These are phyloP conservation scores for Diadegma fenestrale DNA, from an alignment of 2,888 invertebrate genomes.

Conservation along the genomic window DNA sequence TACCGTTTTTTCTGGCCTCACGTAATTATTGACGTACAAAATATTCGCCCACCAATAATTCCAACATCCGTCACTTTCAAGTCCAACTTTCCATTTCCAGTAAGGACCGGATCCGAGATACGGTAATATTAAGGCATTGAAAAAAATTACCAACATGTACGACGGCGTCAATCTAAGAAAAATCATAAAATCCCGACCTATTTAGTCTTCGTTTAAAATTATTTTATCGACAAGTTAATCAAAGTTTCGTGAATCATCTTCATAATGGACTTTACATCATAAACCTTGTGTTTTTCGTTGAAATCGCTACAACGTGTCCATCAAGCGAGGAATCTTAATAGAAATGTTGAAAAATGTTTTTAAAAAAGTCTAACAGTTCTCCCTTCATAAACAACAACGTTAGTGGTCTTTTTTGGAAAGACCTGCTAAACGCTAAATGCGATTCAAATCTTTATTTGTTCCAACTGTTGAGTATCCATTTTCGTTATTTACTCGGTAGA, in stretches of 20 bases:
- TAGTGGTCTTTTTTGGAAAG: too few species aligned
- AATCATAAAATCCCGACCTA: not conserved
- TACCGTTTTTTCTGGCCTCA: conserved; percentile 72
- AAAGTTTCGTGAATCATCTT: not conserved
- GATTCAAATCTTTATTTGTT: too few species aligned
- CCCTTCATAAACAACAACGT: too few species aligned
- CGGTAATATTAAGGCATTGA: conserved; percentile 74
- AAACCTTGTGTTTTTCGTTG: too few species aligned
- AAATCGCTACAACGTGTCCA: too few species aligned
- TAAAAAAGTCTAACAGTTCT: too few species aligned
- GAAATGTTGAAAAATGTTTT: too few species aligned
- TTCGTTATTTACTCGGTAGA: too few species aligned
- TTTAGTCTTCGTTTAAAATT: conserved; percentile 3
- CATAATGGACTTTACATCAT: too few species aligned
- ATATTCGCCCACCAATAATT: conserved; percentile 80
- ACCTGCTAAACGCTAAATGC: too few species aligned
- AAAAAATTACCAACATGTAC: conserved; percentile 76
- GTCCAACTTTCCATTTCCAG: conserved; percentile 74
- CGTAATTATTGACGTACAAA: conserved; percentile 79
- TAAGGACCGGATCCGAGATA: conserved; percentile 78
- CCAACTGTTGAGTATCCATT: too few species aligned
- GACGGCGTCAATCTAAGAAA: conserved; percentile 76
- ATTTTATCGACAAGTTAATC: not conserved
- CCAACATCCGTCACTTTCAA: conserved; percentile 73
- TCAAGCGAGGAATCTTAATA: too few species aligned